Percentiles rank a stretch among this genome's conserved stretches.
These are phyloP conservation scores for Oreortyx pictus DNA, from an alignment of 2,797 vertebrate species.

Conservation along the genomic window DNA sequence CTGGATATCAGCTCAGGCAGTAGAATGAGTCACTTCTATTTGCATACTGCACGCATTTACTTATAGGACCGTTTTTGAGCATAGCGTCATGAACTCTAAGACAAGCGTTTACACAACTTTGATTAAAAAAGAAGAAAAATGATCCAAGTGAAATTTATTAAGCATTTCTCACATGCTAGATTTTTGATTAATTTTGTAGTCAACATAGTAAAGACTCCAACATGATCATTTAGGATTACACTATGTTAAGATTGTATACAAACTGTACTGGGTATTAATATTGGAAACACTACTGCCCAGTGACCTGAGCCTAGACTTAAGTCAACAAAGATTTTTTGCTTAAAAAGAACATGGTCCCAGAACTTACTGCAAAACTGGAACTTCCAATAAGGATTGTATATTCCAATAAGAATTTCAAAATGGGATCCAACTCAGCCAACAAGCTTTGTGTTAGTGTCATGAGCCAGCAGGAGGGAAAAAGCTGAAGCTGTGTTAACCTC, in stretches of 20 bases:
- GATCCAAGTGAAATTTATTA: neutral
- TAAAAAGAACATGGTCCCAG: neutral
- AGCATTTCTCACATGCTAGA: neutral
- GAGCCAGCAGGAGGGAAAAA: neutral
- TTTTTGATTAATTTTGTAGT: neutral
- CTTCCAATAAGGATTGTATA: fast-evolving
- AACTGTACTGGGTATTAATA: neutral
- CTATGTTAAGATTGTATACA: neutral
- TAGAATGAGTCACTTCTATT: neutral
- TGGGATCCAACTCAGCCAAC: neutral
- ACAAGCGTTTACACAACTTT: neutral
- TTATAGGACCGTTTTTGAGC: neutral
- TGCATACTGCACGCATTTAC: neutral
- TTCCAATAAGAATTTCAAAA: neutral
- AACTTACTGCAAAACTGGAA: neutral
- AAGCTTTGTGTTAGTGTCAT: neutral
- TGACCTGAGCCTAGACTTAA: neutral
- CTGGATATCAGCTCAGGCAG: neutral
- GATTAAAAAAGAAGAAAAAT: neutral
- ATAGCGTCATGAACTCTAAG: neutral
- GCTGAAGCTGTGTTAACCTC: neutral
- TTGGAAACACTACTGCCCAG: neutral
- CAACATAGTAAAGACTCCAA: neutral
- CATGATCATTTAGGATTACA: neutral
- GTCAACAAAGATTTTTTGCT: neutral